phyloP scores from a whole-genome alignment of 2,888 invertebrate genomes.

The Sepiola atlantica region DNA sequence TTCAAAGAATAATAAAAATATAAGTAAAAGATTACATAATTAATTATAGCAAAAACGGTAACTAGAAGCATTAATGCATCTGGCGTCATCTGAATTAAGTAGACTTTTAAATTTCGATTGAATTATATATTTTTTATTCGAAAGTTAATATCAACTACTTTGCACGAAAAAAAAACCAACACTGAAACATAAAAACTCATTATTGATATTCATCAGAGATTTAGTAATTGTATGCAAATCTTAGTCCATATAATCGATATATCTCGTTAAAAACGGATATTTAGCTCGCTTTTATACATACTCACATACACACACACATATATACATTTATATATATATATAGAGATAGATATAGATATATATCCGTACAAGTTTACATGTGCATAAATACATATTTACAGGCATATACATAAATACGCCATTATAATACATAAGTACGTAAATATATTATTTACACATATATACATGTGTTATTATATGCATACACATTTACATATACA shows the following conservation, averaged over 20 bases:
- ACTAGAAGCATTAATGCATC: background rate
- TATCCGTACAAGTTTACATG: too few species aligned
- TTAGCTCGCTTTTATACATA: background rate
- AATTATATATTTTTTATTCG: background rate
- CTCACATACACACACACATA: background rate
- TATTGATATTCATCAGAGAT: background rate
- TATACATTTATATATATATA: background rate
- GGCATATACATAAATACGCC: too few species aligned
- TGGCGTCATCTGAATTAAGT: too few species aligned
- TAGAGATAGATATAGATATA: too few species aligned
- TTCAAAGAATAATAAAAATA: background rate
- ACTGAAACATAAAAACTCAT: background rate
- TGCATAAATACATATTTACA: too few species aligned
- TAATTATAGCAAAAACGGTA: background rate
- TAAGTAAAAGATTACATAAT: background rate
- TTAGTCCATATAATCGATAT: background rate
- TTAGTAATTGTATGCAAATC: slow-evolving; percentile 17
- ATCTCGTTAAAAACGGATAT: background rate
- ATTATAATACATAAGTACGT: too few species aligned
- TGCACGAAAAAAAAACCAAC: background rate
- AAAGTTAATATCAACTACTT: background rate
- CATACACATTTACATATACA: too few species aligned
- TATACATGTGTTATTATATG: too few species aligned
- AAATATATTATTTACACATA: too few species aligned
- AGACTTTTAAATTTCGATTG: background rate